phyloP scores from a whole-genome alignment of 2,797 vertebrate genomes.

The Oceanodroma leucorhoa region DNA sequence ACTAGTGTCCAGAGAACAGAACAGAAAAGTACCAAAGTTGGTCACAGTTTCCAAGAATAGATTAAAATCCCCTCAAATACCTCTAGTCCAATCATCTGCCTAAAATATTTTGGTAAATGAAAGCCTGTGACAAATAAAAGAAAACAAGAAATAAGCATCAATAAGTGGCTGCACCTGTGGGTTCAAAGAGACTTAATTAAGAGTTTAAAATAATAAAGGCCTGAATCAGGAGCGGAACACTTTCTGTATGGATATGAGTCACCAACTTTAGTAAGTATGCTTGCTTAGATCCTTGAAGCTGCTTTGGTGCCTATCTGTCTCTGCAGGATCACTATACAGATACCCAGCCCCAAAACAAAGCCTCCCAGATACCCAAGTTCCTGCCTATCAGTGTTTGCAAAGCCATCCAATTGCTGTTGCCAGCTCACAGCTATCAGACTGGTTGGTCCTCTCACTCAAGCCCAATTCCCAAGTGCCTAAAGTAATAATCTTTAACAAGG shows the following conservation, averaged over 20 bases:
- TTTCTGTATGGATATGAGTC: conserved; percentile 55
- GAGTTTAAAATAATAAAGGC: conserved; percentile 43
- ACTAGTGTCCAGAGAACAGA: not conserved
- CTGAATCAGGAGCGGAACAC: conserved; percentile 47
- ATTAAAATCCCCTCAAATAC: not conserved
- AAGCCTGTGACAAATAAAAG: conserved; percentile 50
- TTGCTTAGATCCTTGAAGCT: conserved; percentile 32
- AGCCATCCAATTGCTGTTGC: not conserved
- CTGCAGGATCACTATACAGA: conserved; percentile 1
- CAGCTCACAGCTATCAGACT: conserved; percentile 29
- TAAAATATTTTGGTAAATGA: conserved; percentile 35
- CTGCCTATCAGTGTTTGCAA: not conserved
- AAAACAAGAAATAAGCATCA: conserved; percentile 45
- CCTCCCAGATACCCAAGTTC: not conserved
- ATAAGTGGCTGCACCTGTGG: conserved; percentile 27
- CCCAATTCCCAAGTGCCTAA: not conserved
- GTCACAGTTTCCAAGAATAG: not conserved
- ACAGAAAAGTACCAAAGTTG: not conserved
- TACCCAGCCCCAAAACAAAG: conserved; percentile 23
- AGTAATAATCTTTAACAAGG: not conserved
- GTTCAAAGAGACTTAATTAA: conserved; percentile 63
- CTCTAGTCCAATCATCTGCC: not conserved
- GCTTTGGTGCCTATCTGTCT: conserved; percentile 63
- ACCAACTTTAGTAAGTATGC: conserved; percentile 10
- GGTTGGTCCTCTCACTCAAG: conserved; percentile 14